Evolutionary conservation across 2,797 vertebrate genomes (phyloP).

Genomic region (Epinephelus malabaricus): DNA sequence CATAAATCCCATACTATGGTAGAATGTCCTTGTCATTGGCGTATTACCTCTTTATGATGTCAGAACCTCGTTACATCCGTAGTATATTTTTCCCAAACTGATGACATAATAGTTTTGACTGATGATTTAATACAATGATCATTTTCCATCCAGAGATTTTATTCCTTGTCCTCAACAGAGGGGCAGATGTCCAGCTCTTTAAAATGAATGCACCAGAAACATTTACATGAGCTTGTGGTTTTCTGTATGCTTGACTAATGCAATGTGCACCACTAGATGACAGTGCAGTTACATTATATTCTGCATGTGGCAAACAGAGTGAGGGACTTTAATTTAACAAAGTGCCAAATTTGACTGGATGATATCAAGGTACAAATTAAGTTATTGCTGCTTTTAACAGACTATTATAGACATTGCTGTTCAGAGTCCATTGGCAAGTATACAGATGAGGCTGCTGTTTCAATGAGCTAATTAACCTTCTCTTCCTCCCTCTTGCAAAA

Average conservation of each 20-base stretch:
- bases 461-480: neutral
- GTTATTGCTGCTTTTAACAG: conserved; percentile 7
- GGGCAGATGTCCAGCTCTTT: neutral
- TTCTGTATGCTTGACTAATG: neutral
- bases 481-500: conserved; percentile 1
- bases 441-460: neutral
- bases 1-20: no score
- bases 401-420: neutral
- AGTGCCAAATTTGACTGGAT: conserved; percentile 6
- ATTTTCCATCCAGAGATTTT: neutral
- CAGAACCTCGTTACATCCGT: no score
- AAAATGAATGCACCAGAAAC: neutral
- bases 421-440: neutral
- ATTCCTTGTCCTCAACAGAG: neutral
- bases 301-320: neutral
- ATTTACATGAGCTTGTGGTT: neutral
- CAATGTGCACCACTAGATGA: conserved; percentile 44
- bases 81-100: no score
- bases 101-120: no score
- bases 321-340: conserved; percentile 16
- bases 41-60: no score
- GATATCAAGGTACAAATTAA: conserved; percentile 7
- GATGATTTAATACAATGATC: no score
- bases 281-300: conserved; percentile 14
- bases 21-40: no score